Percentiles rank a stretch among this genome's conserved stretches.
Conservation (phyloP, 2,888 invertebrate genomes). For the Desoria tigrina region DNA sequence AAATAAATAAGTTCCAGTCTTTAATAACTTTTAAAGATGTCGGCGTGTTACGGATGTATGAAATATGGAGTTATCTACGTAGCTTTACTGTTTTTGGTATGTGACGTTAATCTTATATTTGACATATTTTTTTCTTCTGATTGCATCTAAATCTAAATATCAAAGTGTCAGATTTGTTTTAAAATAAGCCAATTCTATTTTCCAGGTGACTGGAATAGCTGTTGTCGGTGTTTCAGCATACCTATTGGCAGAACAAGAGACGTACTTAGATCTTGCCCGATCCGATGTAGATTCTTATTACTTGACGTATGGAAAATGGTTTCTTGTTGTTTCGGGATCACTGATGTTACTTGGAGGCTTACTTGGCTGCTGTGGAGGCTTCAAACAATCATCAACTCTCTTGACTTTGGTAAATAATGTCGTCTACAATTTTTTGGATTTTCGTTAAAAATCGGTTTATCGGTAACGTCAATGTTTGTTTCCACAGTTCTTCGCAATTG, state of each 20-base stretch:
- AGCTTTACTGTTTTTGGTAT: slow-evolving; percentile 50
- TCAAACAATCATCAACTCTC: slow-evolving; percentile 48
- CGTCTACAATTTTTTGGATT: neutral
- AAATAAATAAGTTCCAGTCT: too few species aligned
- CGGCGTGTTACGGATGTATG: slow-evolving; percentile 50
- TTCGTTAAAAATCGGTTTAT: neutral
- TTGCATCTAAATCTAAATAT: neutral
- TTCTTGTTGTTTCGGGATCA: slow-evolving; percentile 48
- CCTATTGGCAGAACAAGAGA: slow-evolving; percentile 45
- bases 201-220: slow-evolving; percentile 49
- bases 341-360: slow-evolving; percentile 50
- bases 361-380: slow-evolving; percentile 51
- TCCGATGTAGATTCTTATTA: slow-evolving; percentile 43
- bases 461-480: too few species aligned
- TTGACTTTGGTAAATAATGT: slow-evolving; percentile 45
- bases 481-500: slow-evolving; percentile 49
- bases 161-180: neutral
- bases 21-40: slow-evolving; percentile 31
- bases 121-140: neutral
- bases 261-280: slow-evolving; percentile 42
- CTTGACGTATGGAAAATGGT: slow-evolving; percentile 49
- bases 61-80: slow-evolving; percentile 52
- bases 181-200: neutral
- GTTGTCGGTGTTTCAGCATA: slow-evolving; percentile 48
- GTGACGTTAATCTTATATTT: slow-evolving; percentile 16